Base-by-base conservation (phyloP, 2,113 vertebrate species). In the Grantiella picta region DNA sequence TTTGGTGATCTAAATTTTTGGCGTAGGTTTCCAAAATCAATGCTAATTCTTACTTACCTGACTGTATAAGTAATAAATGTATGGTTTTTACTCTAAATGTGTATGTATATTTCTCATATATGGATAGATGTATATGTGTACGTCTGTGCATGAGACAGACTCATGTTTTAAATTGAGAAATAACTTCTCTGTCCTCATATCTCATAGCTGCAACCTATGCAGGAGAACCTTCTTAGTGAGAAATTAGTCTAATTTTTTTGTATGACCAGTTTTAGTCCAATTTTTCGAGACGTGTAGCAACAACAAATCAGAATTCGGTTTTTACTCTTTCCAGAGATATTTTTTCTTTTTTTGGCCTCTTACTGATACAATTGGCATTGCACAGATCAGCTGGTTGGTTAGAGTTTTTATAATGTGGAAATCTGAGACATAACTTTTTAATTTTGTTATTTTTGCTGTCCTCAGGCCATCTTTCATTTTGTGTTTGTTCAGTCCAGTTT, bases 341-440 rank as follows among this genome's bases (percentile, higher is more conserved):
- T 59, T 24, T 28, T 60, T 56, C 19, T 33, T 45, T 40, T 81
- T 75, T 50, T 60, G 28, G 4, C 9, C 23, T 70, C 3, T 44
- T 75, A 29, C 36, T 88, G 23, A 24, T 60, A 60, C 27, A 28
- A 29, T 17, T 78, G 15, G 4, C 18, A 23, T 40, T 56, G 23
- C 12, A 61, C 7, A 24, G 11, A 47, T 56, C 33, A 29, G 9
- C 56, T 85, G 22, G 59, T 47, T 45, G 36, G 7, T 19, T 28
- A 33, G 9, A 1, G 0, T 0, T 3, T 59, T 54, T 84, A 72
- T 36, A 29, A 61, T 78, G 15, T 78, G 12, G 21, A 42, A 52
- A 70, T 53, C 19, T 49, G 10, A 71, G 25, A 53, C 14, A 31
- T 10, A 76, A 40, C 10, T 49, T 82, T 57, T 28, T 63, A 57